These are phyloP conservation scores for Drosophila leontia DNA, from an alignment of 1,140 invertebrate genomes.

Conservation along the genomic window DNA sequence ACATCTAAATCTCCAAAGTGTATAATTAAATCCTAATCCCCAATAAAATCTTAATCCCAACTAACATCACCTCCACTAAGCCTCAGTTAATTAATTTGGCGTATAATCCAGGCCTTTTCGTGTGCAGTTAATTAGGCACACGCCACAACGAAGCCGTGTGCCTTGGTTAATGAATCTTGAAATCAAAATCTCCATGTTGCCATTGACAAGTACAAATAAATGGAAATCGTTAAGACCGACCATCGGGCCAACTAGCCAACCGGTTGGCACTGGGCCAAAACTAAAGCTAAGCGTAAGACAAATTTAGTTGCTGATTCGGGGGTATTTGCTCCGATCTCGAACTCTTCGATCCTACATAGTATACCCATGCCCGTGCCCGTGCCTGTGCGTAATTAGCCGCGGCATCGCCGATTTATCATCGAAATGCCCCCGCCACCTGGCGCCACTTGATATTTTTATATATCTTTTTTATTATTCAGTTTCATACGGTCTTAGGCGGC, in stretches of 20 bases:
- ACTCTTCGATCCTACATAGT: slow-evolving; percentile 24
- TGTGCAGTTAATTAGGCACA: slow-evolving; percentile 53
- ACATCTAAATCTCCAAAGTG: not conserved
- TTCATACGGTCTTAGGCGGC: slow-evolving; percentile 14
- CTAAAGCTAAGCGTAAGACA: slow-evolving; percentile 44
- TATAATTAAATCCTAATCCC: not conserved
- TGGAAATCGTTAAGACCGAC: slow-evolving; percentile 38
- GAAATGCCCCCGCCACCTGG: slow-evolving; percentile 34
- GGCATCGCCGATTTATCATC: slow-evolving; percentile 58
- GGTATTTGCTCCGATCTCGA: slow-evolving; percentile 40
- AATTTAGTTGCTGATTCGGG: slow-evolving; percentile 56
- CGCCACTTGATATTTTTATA: slow-evolving; percentile 36
- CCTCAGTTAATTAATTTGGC: slow-evolving; percentile 21
- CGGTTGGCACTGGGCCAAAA: slow-evolving; percentile 36
- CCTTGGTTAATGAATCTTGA: slow-evolving; percentile 39
- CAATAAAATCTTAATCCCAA: not conserved
- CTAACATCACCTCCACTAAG: not conserved
- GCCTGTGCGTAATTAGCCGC: slow-evolving; percentile 49
- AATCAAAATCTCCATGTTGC: slow-evolving; percentile 54
- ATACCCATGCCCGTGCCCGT: not conserved
- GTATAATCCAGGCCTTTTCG: slow-evolving; percentile 28
- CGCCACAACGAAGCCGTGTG: slow-evolving; percentile 30
- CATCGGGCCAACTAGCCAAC: slow-evolving; percentile 10
- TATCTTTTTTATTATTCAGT: slow-evolving; percentile 22
- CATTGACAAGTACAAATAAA: slow-evolving; percentile 59